A percentile compares a stretch with the other conserved stretches of the same genome.
phyloP scores from a whole-genome alignment of 1,140 invertebrate species.

The Planococcus citri region DNA sequence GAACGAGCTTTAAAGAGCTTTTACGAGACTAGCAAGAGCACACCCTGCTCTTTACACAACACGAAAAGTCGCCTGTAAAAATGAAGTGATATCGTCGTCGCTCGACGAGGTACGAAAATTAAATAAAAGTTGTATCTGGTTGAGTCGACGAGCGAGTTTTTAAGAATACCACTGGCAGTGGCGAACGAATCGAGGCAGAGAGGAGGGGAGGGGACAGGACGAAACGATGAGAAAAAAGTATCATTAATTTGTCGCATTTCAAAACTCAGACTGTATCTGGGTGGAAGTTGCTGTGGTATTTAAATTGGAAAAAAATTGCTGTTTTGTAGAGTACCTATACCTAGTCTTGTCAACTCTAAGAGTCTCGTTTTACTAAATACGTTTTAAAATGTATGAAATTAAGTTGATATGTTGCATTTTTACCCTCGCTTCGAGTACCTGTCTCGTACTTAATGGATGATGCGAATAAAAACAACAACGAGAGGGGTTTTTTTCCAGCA shows the following conservation, averaged over 20 bases:
- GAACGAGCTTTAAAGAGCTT: not conserved
- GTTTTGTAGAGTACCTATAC: not conserved
- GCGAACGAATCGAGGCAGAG: too few species aligned
- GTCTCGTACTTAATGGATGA: not conserved
- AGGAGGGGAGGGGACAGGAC: too few species aligned
- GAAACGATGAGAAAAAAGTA: too few species aligned
- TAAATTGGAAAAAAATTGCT: not conserved
- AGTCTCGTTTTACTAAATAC: too few species aligned
- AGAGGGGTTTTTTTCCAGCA: not conserved
- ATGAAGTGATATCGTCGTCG: not conserved
- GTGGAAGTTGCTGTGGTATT: too few species aligned
- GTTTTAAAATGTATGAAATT: too few species aligned
- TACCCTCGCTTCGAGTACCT: too few species aligned
- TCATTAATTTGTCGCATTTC: too few species aligned
- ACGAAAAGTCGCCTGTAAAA: not conserved
- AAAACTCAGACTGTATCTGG: too few species aligned
- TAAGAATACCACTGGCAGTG: too few species aligned
- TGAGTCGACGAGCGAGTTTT: too few species aligned
- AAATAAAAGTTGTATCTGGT: not conserved
- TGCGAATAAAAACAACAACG: not conserved
- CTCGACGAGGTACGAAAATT: not conserved
- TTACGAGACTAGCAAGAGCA: slow-evolving; percentile 1
- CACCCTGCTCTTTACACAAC: not conserved
- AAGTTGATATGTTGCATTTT: not conserved
- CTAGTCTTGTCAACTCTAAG: too few species aligned